Conservation (phyloP, 2,113 vertebrate species). For the Rhinichthys klamathensis region DNA sequence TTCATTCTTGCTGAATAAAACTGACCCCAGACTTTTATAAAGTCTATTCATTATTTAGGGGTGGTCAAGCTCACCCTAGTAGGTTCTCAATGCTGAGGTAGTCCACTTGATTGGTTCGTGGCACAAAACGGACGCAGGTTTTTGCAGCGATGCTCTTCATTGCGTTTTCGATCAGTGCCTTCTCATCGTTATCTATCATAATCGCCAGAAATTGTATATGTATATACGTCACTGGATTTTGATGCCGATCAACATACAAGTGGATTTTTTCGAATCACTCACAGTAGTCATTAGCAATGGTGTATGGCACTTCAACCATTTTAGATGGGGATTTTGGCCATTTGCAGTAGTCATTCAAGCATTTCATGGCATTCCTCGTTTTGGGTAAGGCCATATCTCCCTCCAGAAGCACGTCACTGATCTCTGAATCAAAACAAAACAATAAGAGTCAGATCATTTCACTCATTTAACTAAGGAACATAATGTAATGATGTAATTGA, state of each 20-base stretch:
- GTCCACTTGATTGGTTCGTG: conserved; percentile 42
- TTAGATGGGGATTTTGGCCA: conserved; percentile 57
- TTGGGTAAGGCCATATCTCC: conserved; percentile 50
- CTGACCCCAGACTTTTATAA: background rate
- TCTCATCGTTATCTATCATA: conserved; percentile 41
- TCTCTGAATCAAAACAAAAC: conserved; percentile 9
- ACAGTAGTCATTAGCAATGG: conserved; percentile 46
- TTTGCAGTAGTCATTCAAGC: conserved; percentile 47
- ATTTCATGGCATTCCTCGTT: conserved; percentile 55
- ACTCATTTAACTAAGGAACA: background rate
- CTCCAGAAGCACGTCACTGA: conserved; percentile 34
- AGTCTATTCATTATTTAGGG: background rate
- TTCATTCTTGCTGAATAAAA: background rate
- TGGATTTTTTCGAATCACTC: conserved; percentile 20
- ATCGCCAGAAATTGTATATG: background rate
- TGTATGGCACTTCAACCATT: conserved; percentile 58
- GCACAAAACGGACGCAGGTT: conserved; percentile 60
- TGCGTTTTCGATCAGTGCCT: conserved; percentile 28
- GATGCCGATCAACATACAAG: background rate
- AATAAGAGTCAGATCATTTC: background rate
- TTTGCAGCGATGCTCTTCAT: conserved; percentile 53
- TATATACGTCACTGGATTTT: background rate
- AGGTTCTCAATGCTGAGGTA: conserved; percentile 54
- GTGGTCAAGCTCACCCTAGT: conserved; percentile 40
- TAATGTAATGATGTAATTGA: no score